phyloP scores from a whole-genome alignment of 2,113 vertebrate genomes.

The Axis porcinus region DNA sequence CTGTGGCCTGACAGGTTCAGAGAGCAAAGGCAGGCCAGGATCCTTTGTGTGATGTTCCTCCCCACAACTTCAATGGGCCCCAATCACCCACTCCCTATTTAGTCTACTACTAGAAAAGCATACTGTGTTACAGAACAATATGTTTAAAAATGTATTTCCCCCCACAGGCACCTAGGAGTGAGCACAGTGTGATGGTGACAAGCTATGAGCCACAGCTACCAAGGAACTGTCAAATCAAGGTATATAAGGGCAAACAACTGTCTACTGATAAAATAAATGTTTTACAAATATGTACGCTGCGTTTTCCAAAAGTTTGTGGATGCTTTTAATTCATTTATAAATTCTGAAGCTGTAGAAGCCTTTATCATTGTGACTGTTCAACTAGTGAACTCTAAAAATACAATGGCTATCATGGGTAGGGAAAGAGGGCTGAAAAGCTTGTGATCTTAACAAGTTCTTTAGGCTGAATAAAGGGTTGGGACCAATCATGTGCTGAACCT shows the following conservation, averaged over 20 bases:
- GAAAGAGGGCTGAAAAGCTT: not conserved
- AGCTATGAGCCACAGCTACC: not conserved
- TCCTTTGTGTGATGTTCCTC: not conserved
- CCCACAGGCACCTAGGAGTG: not conserved
- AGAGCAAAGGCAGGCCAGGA: not conserved
- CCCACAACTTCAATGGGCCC: not conserved
- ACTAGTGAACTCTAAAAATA: not conserved
- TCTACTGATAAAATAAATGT: not conserved
- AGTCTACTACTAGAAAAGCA: not conserved
- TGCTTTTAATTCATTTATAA: not conserved
- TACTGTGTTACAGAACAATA: accelerated
- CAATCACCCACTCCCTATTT: not conserved
- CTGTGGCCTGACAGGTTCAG: not conserved
- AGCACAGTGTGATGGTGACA: not conserved
- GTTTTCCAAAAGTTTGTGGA: not conserved
- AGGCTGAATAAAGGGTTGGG: not conserved
- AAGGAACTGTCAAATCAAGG: not conserved
- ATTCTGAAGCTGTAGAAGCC: not conserved
- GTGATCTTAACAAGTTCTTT: not conserved
- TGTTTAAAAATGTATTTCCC: not conserved
- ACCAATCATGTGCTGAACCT: not conserved
- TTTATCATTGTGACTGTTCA: not conserved
- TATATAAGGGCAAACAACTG: not conserved
- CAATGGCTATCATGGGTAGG: not conserved
- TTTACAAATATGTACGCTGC: not conserved